Evolutionary conservation across 2,797 vertebrate species (phyloP).

Genomic region (Enteromius fasciolatus): DNA sequence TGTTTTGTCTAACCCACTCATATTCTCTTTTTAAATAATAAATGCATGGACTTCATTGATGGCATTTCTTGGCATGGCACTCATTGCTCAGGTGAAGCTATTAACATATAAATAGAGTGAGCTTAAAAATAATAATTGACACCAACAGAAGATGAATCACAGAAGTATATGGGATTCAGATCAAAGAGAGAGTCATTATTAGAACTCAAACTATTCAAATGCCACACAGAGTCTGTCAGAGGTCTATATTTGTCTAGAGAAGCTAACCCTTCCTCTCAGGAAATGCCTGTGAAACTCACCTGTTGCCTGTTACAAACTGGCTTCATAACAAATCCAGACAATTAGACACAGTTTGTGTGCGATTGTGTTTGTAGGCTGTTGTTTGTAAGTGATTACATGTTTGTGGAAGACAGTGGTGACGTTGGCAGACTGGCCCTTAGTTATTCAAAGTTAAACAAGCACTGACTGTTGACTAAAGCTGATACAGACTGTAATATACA

Average conservation of each 20-base stretch:
- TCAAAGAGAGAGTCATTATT: conserved; percentile 37
- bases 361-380: neutral
- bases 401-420: no score
- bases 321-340: conserved; percentile 35
- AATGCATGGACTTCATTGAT: neutral
- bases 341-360: neutral
- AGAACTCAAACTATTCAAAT: conserved; percentile 12
- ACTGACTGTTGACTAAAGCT: conserved; percentile 7
- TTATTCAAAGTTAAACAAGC: conserved; percentile 6
- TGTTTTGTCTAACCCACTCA: neutral
- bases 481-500: conserved; percentile 10
- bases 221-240: conserved; percentile 36
- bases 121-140: neutral
- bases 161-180: conserved; percentile 1
- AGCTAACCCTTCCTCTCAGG: conserved; percentile 31
- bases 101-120: conserved; percentile 3
- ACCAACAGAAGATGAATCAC: neutral
- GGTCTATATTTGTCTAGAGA: conserved; percentile 32
- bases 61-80: neutral
- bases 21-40: neutral
- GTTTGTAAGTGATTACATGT: neutral
- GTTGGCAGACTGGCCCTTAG: neutral
- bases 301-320: conserved; percentile 45
- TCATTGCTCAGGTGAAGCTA: neutral
- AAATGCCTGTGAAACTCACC: conserved; percentile 57